These are phyloP conservation scores for Morpho deidamia DNA, from an alignment of 2,888 invertebrate genomes.

Conservation along the genomic window DNA sequence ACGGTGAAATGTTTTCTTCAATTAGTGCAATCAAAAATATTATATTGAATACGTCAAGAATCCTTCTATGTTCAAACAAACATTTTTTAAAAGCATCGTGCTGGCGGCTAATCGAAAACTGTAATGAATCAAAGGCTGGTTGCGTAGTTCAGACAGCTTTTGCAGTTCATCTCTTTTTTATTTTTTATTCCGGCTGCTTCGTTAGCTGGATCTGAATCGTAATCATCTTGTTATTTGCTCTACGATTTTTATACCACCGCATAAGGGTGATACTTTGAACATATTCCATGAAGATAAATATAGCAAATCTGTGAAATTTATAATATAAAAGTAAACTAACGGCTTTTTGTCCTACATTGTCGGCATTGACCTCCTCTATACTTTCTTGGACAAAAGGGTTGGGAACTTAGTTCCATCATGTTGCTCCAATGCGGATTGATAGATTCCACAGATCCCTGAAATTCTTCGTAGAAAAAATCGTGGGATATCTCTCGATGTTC, in stretches of 20 bases:
- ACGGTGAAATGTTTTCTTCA: background rate
- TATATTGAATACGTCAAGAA: background rate
- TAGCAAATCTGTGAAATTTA: background rate
- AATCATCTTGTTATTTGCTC: conserved; percentile 34
- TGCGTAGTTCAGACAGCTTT: conserved; percentile 56
- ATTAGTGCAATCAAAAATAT: conserved; percentile 1
- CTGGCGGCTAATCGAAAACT: conserved; percentile 62
- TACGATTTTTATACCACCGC: conserved; percentile 5
- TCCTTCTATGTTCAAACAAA: conserved; percentile 6
- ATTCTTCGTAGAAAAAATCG: too few relatives aligned
- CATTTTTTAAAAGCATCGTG: conserved; percentile 22
- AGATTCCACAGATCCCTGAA: too few relatives aligned
- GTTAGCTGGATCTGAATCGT: conserved; percentile 54
- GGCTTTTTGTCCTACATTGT: too few relatives aligned
- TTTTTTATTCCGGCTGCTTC: conserved; percentile 50
- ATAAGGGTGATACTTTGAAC: conserved; percentile 1
- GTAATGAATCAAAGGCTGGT: conserved; percentile 74
- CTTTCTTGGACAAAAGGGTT: too few relatives aligned
- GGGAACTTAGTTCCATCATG: too few relatives aligned
- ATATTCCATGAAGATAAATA: background rate
- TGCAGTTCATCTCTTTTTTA: conserved; percentile 41
- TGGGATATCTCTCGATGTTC: too few relatives aligned
- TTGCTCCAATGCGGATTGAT: too few relatives aligned
- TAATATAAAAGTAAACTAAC: too few relatives aligned
- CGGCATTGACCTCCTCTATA: too few relatives aligned